Conservation (phyloP, 2,888 invertebrate species). For the Athrips mouffetella region DNA sequence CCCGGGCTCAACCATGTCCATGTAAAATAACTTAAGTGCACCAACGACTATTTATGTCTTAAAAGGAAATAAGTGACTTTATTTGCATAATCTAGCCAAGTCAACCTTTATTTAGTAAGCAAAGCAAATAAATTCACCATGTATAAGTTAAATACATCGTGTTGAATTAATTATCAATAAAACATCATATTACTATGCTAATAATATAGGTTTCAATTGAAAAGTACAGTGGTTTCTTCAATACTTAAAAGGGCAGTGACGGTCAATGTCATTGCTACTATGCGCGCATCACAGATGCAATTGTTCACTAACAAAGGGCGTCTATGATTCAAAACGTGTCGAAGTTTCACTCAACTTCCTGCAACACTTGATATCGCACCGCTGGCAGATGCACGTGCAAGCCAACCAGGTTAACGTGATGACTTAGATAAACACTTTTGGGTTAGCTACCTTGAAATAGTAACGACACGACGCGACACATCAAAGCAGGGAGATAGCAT, state of each 20-base stretch:
- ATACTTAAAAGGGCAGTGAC: conserved; percentile 26
- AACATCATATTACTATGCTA: conserved; percentile 46
- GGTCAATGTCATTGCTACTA: conserved; percentile 58
- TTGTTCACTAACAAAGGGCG: conserved; percentile 41
- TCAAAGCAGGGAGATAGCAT: conserved; percentile 17
- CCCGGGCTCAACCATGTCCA: conserved; percentile 33
- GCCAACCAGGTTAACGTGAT: too few species aligned
- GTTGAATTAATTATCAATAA: conserved; percentile 57
- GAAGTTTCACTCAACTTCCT: conserved; percentile 24
- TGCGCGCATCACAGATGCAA: conserved; percentile 27
- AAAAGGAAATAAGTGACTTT: conserved; percentile 58
- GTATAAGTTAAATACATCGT: conserved; percentile 37
- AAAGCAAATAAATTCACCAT: conserved; percentile 39
- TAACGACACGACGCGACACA: too few species aligned
- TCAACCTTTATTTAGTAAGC: conserved; percentile 54
- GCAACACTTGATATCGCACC: conserved; percentile 17
- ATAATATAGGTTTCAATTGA: conserved; percentile 26
- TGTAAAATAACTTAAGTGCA: conserved; percentile 47
- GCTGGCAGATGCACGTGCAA: conserved; percentile 14
- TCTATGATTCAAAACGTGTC: conserved; percentile 40
- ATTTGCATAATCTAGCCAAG: conserved; percentile 59
- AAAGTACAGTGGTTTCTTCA: background rate
- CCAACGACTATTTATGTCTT: conserved; percentile 29
- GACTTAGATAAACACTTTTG: too few species aligned
- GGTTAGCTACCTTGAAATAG: too few species aligned